Evolutionary conservation across 2,888 invertebrate genomes (phyloP), one percentile per base, ranked within the genome.

Genomic region (Odontothrips loti): DNA sequence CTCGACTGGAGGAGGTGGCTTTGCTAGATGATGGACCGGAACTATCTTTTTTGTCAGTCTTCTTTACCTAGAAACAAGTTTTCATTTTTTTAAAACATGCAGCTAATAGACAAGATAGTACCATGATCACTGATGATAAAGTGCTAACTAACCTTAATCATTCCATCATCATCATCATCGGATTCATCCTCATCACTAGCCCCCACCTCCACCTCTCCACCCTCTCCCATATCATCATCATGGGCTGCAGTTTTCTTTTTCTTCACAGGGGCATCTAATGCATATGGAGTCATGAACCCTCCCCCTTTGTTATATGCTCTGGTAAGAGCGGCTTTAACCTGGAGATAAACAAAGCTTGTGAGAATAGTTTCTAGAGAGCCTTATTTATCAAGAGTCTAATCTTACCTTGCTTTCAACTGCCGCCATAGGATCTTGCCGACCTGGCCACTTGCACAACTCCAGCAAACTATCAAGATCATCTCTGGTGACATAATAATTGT

Each of bases 241-340:
- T 85, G 82, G 85, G 87, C 87, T 2, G 85, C 86, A 0, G 88
- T 88, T 79, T 90, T 91, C 81, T 92, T 93, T 84, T 92, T 92
- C 84, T 92, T 92, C 9, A 91, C 86, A 1, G 89, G 88, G 9
- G 90, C 88, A 79, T 90, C 88, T 15, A 92, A 85, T 15, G 95
- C 92, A 87, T 97, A 98, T 0, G 97, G 95, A 81, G 95, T 90
- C 81, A 94, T 90, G 80, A 91, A 82, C 20, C 80, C 89, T 0
- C 92, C 90, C 83, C 92, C 92, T 87, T 98, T 98, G 87, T 99
- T 99, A 87, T 96, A 97, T 0, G 94, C 90, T 78, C 97, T 91
- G 0, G 99, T 99, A 87, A 99, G 93, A 0, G 98, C 96, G 0
- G 97, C 92, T 89, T 99, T 99, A 0, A 96, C 93, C 95, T 95